These are phyloP conservation scores for Cryptus viduatorius DNA, from an alignment of 2,888 invertebrate species.

Conservation along the genomic window DNA sequence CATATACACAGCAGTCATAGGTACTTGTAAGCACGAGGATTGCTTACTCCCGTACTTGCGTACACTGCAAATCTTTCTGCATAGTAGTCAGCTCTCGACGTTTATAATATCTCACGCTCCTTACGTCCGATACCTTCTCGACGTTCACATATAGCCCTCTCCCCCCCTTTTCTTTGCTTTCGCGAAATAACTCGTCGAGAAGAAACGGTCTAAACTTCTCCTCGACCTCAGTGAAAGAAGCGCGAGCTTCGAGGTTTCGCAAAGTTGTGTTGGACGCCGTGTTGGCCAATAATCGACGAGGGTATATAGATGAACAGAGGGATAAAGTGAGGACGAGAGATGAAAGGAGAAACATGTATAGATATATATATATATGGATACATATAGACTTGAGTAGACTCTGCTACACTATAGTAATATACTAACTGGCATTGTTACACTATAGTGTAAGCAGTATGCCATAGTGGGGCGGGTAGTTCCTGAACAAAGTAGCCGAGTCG, in stretches of 20 bases:
- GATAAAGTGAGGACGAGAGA: constrained; percentile 1
- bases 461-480: constrained; percentile 45
- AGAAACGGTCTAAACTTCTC: constrained; percentile 6
- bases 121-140: constrained; percentile 58
- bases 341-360: background rate
- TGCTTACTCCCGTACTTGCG: constrained; percentile 28
- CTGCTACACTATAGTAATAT: constrained; percentile 42
- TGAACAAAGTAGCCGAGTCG: constrained; percentile 82
- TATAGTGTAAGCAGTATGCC: constrained; percentile 33
- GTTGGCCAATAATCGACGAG: constrained; percentile 42
- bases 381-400: constrained; percentile 2
- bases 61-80: background rate
- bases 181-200: constrained; percentile 52
- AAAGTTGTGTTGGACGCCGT: constrained; percentile 37
- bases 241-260: constrained; percentile 48
- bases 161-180: constrained; percentile 26
- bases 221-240: constrained; percentile 37
- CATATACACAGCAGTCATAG: constrained; percentile 1
- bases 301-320: constrained; percentile 30
- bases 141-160: background rate
- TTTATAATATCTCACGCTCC: constrained; percentile 66
- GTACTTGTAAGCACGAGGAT: constrained; percentile 32
- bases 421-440: constrained; percentile 48
- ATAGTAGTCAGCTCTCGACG: constrained; percentile 51
- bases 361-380: too few relatives aligned